These are phyloP conservation scores for Podiceps cristatus DNA, from an alignment of 2,113 vertebrate genomes.

Conservation along the genomic window DNA sequence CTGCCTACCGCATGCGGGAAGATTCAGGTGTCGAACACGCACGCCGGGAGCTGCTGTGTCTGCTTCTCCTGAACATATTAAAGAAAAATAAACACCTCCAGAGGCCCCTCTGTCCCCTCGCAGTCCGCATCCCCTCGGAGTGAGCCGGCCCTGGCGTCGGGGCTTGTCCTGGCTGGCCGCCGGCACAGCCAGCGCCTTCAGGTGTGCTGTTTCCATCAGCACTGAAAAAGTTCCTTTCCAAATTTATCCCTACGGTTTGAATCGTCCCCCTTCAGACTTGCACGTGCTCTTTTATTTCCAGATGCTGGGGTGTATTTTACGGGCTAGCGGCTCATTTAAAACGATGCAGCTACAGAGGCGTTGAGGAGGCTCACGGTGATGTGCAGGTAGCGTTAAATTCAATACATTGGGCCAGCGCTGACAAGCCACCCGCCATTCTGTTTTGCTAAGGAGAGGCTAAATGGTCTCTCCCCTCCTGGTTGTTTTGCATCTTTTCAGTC, in stretches of 20 bases:
- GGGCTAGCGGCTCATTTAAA: fast-evolving
- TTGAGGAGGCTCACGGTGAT: fast-evolving
- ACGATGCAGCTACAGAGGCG: neutral
- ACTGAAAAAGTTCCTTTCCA: too few species aligned
- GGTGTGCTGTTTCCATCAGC: fast-evolving
- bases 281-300: fast-evolving
- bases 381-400: fast-evolving
- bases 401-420: fast-evolving
- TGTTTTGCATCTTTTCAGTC: neutral
- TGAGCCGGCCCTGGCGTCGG: fast-evolving
- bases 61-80: neutral
- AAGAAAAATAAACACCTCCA: too few species aligned
- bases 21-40: fast-evolving
- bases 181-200: fast-evolving
- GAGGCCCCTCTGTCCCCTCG: neutral
- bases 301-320: neutral
- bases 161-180: neutral
- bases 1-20: fast-evolving
- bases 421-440: fast-evolving
- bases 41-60: too few species aligned
- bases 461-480: neutral
- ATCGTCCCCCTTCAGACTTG: fast-evolving
- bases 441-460: too few species aligned
- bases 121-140: fast-evolving
- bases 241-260: fast-evolving